Evolutionary conservation across 2,797 vertebrate genomes (phyloP).

Genomic region (Coilia nasus): DNA sequence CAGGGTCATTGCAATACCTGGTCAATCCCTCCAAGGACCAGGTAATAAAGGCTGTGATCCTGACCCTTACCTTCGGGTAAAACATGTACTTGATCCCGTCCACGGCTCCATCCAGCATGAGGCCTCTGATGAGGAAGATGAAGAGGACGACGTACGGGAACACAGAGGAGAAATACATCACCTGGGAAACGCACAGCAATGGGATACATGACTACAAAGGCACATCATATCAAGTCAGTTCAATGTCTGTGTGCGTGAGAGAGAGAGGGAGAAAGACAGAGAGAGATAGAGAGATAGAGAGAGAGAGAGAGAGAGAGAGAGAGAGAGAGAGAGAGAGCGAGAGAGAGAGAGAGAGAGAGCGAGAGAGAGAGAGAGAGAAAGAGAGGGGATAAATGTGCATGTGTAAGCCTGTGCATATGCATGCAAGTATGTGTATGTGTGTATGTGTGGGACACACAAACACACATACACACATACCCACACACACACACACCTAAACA

Average conservation of each 20-base stretch:
- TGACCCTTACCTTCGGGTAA: slow-evolving; percentile 75
- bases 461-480: too few species aligned
- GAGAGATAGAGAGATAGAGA: neutral
- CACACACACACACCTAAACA: too few species aligned
- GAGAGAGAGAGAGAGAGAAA: too few species aligned
- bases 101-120: slow-evolving; percentile 77
- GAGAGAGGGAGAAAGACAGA: too few species aligned
- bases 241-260: neutral
- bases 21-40: too few species aligned
- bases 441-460: neutral
- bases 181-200: slow-evolving; percentile 65
- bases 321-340: neutral
- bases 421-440: neutral
- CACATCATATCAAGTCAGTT: neutral
- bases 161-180: slow-evolving; percentile 92
- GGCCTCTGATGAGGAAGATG: slow-evolving; percentile 80
- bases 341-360: neutral
- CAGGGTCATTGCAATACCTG: too few species aligned
- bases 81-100: slow-evolving; percentile 82
- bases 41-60: too few species aligned
- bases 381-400: neutral
- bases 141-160: slow-evolving; percentile 89
- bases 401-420: neutral
- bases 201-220: neutral
- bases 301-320: neutral